These are phyloP conservation scores for Nerophis lumbriciformis DNA, from an alignment of 2,113 vertebrate species.

Conservation along the genomic window DNA sequence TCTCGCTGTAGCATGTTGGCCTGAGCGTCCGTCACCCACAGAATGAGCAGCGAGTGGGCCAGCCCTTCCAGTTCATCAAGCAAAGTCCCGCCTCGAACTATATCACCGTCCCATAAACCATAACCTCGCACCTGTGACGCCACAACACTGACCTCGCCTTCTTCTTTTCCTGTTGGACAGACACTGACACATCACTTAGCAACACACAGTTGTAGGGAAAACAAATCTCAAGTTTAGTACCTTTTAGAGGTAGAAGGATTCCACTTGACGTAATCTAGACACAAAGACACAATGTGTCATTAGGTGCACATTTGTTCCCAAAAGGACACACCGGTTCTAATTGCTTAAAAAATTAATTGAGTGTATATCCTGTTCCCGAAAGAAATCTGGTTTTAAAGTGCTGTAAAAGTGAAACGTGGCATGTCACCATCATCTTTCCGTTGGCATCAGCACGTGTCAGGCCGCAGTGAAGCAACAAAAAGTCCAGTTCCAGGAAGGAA, in stretches of 20 bases:
- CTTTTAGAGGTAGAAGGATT: conserved; percentile 53
- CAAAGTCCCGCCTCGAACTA: conserved; percentile 44
- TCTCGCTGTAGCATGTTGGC: conserved; percentile 61
- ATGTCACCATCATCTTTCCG: conserved; percentile 53
- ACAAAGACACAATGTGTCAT: conserved; percentile 3
- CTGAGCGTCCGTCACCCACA: conserved; percentile 64
- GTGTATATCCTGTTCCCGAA: background rate
- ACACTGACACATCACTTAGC: background rate
- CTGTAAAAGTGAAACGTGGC: background rate
- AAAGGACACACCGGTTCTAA: too few species aligned
- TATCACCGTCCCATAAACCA: conserved; percentile 62
- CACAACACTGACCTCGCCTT: conserved; percentile 45
- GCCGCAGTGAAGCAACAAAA: conserved; percentile 52
- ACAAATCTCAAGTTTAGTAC: conserved; percentile 25
- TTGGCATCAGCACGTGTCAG: conserved; percentile 27
- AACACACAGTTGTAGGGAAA: background rate
- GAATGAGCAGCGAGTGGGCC: conserved; percentile 67
- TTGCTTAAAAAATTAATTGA: too few species aligned
- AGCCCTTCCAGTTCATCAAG: conserved; percentile 31
- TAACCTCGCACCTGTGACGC: conserved; percentile 63
- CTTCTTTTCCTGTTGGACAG: conserved; percentile 15
- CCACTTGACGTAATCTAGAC: conserved; percentile 39
- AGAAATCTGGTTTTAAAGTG: background rate
- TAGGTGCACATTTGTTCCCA: background rate
- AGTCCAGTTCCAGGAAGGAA: conserved; percentile 58